phyloP scores from a whole-genome alignment of 1,140 invertebrate genomes.

The Diprion similis region DNA sequence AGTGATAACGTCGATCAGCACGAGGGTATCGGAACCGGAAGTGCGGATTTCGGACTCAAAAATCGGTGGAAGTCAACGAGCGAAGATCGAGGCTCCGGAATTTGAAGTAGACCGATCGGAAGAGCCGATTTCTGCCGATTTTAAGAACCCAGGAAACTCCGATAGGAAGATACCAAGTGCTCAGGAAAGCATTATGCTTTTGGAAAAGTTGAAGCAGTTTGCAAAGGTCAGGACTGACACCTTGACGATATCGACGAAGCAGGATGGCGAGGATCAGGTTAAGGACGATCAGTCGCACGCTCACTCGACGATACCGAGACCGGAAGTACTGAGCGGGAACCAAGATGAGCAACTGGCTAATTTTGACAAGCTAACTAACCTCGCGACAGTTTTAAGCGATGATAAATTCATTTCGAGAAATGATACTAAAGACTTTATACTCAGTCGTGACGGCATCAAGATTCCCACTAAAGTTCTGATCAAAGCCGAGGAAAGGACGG shows the following conservation, averaged over 20 bases:
- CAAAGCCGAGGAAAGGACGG: constrained; percentile 56
- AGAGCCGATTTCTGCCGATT: background rate
- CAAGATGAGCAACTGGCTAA: constrained; percentile 18
- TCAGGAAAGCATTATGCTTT: constrained; percentile 36
- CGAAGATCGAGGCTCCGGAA: background rate
- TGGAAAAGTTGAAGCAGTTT: constrained; percentile 46
- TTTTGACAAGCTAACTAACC: constrained; percentile 49
- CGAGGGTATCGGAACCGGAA: constrained; percentile 49
- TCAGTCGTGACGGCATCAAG: constrained; percentile 71
- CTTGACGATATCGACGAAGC: background rate
- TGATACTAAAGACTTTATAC: constrained; percentile 57
- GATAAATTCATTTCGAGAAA: constrained; percentile 38
- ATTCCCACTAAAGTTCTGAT: constrained; percentile 72
- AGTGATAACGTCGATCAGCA: constrained; percentile 58
- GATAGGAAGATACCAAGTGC: constrained; percentile 46
- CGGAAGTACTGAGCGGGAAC: background rate
- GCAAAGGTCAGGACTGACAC: constrained; percentile 36
- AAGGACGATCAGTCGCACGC: background rate
- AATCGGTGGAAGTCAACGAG: constrained; percentile 17
- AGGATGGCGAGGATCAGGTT: background rate
- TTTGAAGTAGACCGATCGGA: constrained; percentile 15
- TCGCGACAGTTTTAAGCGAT: constrained; percentile 42
- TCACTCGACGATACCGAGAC: background rate
- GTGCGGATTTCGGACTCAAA: constrained; percentile 21
- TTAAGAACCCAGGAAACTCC: constrained; percentile 29